A percentile compares a stretch with the other conserved stretches of the same genome.
Evolutionary conservation across 2,888 invertebrate species (phyloP).

Genomic region (Dryococelus australis): DNA sequence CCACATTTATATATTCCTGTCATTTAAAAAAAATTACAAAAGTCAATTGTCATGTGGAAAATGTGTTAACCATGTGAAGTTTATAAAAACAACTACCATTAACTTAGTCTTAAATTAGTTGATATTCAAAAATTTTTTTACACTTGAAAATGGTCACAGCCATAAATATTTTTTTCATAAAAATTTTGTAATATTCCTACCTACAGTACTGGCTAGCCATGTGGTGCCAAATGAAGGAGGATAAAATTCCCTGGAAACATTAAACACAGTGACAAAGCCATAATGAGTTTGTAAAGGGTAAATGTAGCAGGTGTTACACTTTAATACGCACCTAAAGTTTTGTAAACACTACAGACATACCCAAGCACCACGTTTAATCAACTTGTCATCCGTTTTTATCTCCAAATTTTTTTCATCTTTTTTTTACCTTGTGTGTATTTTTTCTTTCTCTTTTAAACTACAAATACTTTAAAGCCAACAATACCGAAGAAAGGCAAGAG

Average conservation of each 20-base stretch:
- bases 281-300: conserved; percentile 37
- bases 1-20: conserved; percentile 3
- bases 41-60: not conserved
- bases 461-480: conserved; percentile 40
- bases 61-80: not conserved
- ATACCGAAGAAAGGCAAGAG: conserved; percentile 43
- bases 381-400: conserved; percentile 13
- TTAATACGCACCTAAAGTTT: conserved; percentile 37
- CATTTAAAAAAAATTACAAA: conserved; percentile 22
- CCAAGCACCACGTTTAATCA: conserved; percentile 35
- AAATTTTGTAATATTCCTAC: not conserved
- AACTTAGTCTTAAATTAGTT: not conserved
- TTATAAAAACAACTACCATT: too few relatives aligned
- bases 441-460: conserved; percentile 36
- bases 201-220: not conserved
- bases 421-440: conserved; percentile 33
- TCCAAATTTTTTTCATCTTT: conserved; percentile 19
- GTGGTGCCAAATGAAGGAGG: conserved; percentile 34
- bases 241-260: conserved; percentile 38
- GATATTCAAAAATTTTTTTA: not conserved
- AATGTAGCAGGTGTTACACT: conserved; percentile 35
- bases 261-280: conserved; percentile 39
- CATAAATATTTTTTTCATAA: not conserved
- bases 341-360: conserved; percentile 39
- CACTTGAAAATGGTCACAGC: not conserved